Evolutionary conservation across 2,888 invertebrate genomes (phyloP), one percentile per base, ranked within the genome.

Genomic region (Stomorhina lunata): DNA sequence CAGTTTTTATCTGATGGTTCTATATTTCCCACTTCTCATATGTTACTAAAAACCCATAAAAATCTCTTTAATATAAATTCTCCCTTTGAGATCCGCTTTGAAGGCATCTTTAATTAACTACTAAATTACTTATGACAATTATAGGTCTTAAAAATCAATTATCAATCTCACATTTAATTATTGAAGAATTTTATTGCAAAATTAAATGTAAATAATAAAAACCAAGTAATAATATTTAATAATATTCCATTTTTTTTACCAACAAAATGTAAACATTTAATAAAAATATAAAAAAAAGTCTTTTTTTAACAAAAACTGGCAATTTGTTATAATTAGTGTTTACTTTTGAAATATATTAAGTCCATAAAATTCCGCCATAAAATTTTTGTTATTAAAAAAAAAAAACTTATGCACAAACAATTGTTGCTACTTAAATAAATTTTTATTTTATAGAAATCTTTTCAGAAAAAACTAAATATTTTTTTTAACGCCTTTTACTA

Each of bases 251-350:
- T n/a, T n/a, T n/a, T n/a, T n/a, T n/a, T n/a, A 32, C 9, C 17
- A 20, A 32, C 45, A 34, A 69, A 53, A 69, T 55, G 17, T 63
- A 9, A 9, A 17, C n/a, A 53, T 17, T 27, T 37, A 68, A 17
- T 4, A 1, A 5, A 12, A 12, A 53, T 15, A 53, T 37, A 20
- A 71, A 45, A 57, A 76, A 59, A 37, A 29, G 20, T 65, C 45
- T 34, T 37, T 32, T n/a, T 25, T 25, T 50, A 1, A 12, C 2
- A 10, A 25, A 63, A 73, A 63, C 45, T 27, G 34, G 27, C 55
- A 25, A 66, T 66, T 77, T 68, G 77, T 72, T 79, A 79, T 79
- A 79, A 72, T 79, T 72, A 79, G 66, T 79, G 79, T 79, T 79
- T 65, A 72, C 65, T 45, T 79, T 79, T 65, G 72, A 72, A 79